These are phyloP conservation scores for Hydrotaea diabolus DNA, from an alignment of 2,888 invertebrate species.

Conservation along the genomic window DNA sequence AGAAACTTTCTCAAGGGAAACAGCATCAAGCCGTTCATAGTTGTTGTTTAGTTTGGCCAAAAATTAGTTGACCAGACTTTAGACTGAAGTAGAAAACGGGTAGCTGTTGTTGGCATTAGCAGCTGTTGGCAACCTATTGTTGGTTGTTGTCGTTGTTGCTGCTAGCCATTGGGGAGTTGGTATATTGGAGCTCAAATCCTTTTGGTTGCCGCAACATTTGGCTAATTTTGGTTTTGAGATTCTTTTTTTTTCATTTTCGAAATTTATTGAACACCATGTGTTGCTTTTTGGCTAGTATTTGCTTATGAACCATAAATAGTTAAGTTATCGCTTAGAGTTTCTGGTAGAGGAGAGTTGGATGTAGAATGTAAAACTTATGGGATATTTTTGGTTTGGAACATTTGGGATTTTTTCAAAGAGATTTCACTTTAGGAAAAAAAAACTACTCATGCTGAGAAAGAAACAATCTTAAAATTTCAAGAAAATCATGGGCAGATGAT, in stretches of 20 bases:
- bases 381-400: not conserved
- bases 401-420: too few relatives aligned
- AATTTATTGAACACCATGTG: conserved; percentile 38
- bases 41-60: not conserved
- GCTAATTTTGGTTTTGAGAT: conserved; percentile 22
- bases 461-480: too few relatives aligned
- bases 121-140: conserved; percentile 28
- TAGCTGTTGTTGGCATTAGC: not conserved
- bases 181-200: conserved; percentile 15
- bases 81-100: not conserved
- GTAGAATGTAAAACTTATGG: not conserved
- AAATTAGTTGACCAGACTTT: not conserved
- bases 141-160: not conserved
- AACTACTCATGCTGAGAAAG: too few relatives aligned
- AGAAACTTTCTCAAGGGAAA: not conserved
- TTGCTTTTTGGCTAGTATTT: conserved; percentile 18
- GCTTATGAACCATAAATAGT: conserved; percentile 24
- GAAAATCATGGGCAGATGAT: too few relatives aligned
- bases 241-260: not conserved
- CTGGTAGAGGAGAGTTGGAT: not conserved
- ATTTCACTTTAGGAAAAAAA: too few relatives aligned
- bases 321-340: conserved; percentile 22
- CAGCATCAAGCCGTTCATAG: not conserved
- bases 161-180: not conserved
- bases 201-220: conserved; percentile 18